These are phyloP conservation scores for Halichoeres trimaculatus DNA, from an alignment of 2,113 vertebrate genomes.

Conservation along the genomic window DNA sequence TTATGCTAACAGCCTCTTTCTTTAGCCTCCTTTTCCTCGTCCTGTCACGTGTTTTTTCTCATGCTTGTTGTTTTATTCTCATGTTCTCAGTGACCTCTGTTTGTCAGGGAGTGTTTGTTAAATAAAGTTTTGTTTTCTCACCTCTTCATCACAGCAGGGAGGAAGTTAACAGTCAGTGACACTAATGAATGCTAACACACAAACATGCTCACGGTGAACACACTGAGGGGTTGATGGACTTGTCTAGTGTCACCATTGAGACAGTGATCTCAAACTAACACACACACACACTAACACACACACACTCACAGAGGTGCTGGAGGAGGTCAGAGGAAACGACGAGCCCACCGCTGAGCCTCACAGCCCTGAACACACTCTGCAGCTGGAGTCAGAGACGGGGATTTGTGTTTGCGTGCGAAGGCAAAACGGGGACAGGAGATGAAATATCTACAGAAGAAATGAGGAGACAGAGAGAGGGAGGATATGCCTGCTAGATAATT, in stretches of 20 bases:
- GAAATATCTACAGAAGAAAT: background rate
- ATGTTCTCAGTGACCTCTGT: too few relatives aligned
- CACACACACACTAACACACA: conserved; percentile 5
- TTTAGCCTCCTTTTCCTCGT: too few relatives aligned
- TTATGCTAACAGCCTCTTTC: too few relatives aligned
- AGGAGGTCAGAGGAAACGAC: background rate
- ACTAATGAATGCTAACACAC: background rate
- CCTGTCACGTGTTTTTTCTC: too few relatives aligned
- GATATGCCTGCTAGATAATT: background rate
- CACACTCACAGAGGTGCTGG: background rate
- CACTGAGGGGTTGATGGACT: background rate
- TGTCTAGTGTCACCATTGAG: conserved; percentile 14
- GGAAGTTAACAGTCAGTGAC: background rate
- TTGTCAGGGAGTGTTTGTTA: too few relatives aligned
- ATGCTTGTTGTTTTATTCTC: too few relatives aligned
- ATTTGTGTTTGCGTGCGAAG: background rate
- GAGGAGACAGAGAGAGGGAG: background rate
- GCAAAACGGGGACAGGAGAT: background rate
- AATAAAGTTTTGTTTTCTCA: too few relatives aligned
- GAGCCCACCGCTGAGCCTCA: background rate
- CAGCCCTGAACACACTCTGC: background rate
- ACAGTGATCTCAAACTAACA: background rate
- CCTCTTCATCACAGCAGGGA: background rate
- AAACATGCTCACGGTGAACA: background rate
- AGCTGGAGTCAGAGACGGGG: background rate